phyloP scores from a whole-genome alignment of 2,888 invertebrate species.

The Drosophila putrida region DNA sequence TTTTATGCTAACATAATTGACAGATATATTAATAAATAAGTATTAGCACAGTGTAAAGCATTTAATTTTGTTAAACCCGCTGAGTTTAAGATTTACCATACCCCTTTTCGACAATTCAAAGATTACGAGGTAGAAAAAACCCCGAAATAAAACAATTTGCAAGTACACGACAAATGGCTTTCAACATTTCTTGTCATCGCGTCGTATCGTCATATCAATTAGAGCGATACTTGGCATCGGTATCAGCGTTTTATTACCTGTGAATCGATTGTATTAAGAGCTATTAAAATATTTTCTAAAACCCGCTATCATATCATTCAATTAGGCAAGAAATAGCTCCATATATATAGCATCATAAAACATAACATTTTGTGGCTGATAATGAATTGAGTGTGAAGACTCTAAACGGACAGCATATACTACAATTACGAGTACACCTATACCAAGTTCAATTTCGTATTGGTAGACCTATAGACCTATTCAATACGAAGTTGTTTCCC shows the following conservation, averaged over 20 bases:
- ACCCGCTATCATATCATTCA: constrained; percentile 77
- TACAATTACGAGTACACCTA: neutral
- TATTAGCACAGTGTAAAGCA: too few relatives aligned
- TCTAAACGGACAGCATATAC: constrained; percentile 2
- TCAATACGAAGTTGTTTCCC: constrained; percentile 54
- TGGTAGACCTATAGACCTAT: constrained; percentile 40
- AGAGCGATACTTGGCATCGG: constrained; percentile 50
- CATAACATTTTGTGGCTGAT: constrained; percentile 67
- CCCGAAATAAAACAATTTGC: constrained; percentile 9
- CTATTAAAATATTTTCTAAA: constrained; percentile 78
- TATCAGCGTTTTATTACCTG: constrained; percentile 71
- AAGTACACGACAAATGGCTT: constrained; percentile 6
- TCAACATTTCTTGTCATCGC: constrained; percentile 20
- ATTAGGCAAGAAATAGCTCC: constrained; percentile 74
- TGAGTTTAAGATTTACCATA: too few relatives aligned
- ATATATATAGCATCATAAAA: constrained; percentile 76
- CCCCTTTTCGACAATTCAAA: neutral
- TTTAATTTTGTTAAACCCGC: too few relatives aligned
- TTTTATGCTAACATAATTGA: too few relatives aligned
- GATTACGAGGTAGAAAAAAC: constrained; percentile 4
- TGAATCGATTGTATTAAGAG: constrained; percentile 78
- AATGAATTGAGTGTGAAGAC: constrained; percentile 47
- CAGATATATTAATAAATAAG: too few relatives aligned
- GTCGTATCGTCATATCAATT: constrained; percentile 40
- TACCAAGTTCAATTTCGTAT: neutral